phyloP scores from a whole-genome alignment of 2,797 vertebrate genomes.

The Emydoidea blandingii region DNA sequence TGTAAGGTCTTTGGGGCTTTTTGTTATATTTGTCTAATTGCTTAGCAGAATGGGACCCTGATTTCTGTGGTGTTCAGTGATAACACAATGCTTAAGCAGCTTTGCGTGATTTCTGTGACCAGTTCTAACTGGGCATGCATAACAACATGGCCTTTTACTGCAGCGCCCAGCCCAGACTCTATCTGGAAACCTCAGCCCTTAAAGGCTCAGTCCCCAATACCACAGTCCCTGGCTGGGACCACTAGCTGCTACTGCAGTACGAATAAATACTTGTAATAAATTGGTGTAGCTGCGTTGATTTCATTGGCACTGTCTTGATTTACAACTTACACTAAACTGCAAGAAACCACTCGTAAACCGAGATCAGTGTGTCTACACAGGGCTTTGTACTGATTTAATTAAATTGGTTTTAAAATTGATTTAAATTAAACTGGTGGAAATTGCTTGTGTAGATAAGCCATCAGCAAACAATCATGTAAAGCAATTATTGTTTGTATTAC shows the following conservation, averaged over 20 bases:
- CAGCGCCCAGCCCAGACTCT: not conserved
- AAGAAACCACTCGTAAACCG: not conserved
- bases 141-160: not conserved
- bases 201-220: not conserved
- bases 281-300: not conserved
- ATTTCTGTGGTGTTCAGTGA: rapidly evolving
- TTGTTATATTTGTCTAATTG: rapidly evolving
- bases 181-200: not conserved
- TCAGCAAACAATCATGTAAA: not conserved
- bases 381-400: not conserved
- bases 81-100: not conserved
- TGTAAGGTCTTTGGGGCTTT: not conserved
- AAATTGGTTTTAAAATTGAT: not conserved
- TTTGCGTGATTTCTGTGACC: no score
- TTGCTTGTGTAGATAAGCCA: not conserved
- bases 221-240: not conserved
- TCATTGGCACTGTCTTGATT: not conserved
- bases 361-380: rapidly evolving
- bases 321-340: not conserved
- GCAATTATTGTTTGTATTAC: not conserved
- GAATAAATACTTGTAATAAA: not conserved
- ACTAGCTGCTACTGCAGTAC: rapidly evolving
- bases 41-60: not conserved
- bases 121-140: not conserved
- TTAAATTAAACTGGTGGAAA: not conserved